Conservation (phyloP, 2,888 invertebrate genomes). For the Arrhopalites spinosus region DNA sequence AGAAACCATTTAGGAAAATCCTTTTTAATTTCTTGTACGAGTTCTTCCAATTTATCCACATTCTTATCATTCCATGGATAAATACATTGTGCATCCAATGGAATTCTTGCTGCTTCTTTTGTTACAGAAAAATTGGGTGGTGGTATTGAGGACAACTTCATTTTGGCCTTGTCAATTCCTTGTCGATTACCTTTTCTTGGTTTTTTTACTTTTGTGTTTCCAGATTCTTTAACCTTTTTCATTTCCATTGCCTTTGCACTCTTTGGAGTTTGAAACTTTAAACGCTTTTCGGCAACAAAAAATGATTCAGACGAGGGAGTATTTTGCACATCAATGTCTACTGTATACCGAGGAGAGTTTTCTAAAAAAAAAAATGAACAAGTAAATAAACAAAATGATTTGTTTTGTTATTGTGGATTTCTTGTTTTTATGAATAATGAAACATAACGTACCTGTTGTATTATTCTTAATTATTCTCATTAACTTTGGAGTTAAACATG, state of each 20-base stretch:
- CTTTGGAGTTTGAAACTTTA: conserved; percentile 37
- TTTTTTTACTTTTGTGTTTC: conserved; percentile 23
- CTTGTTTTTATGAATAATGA: background rate
- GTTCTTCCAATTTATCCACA: background rate
- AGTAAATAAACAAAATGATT: background rate
- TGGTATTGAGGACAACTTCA: conserved; percentile 24
- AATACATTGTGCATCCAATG: background rate
- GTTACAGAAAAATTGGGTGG: conserved; percentile 46
- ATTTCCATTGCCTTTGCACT: conserved; percentile 22
- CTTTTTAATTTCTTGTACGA: conserved; percentile 8
- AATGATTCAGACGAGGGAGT: conserved; percentile 46
- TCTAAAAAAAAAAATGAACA: conserved; percentile 5
- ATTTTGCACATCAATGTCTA: conserved; percentile 16
- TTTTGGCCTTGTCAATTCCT: conserved; percentile 35
- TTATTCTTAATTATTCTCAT: background rate
- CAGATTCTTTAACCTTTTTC: conserved; percentile 41
- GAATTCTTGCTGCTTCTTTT: conserved; percentile 38
- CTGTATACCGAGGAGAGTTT: conserved; percentile 23
- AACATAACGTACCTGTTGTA: background rate
- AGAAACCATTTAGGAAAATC: conserved; percentile 50
- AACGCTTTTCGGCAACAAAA: conserved; percentile 42
- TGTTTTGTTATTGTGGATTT: background rate
- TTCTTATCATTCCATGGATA: conserved; percentile 22
- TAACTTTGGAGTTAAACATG: background rate
- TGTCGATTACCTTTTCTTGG: conserved; percentile 38